Evolutionary conservation across 2,797 vertebrate genomes (phyloP), one percentile per base, ranked within the genome.

Genomic region (Anguilla megastoma): DNA sequence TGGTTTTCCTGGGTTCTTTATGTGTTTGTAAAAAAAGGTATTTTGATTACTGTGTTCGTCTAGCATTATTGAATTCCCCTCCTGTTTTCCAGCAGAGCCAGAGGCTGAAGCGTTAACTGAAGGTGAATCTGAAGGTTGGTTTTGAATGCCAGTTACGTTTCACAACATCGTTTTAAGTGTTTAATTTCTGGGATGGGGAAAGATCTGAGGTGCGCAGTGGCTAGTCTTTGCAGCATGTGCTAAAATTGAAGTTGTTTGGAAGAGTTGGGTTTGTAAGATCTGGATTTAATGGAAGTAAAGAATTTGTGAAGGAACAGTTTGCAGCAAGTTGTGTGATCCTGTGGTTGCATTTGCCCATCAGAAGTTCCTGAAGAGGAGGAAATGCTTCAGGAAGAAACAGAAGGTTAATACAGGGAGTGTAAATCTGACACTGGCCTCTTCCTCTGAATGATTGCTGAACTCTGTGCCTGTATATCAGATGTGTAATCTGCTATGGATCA

Each of bases 331-430:
- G 79, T 24, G 18, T 82, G 79, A 50, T 33, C 41, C 18, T 82
- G 4, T 24, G 33, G 45, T 76, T 48, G 27, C 82, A 87, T 36
- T 21, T 66, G 58, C 82, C 36, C 80, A 87, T 86, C 89, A n/a
- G 89, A 90, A 74, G 85, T 4, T 45, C 21, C 58, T 56, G 80
- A 18, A 69, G 88, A 90, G 50, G 48, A 89, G 48, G 36, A 89
- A 58, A n/a, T 84, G 27, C 24, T 54, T 45, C 76, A 88, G 60
- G 91, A 92, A 8, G 90, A 88, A 2, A 21, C 36, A 83, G 80
- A 56, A 87, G 91, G 91, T 93, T 71, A 63, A 86, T 83, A 3
- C 60, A 41, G 21, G 58, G 27, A 4, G 0, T 24, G 9, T 18
- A 10, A 7, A 33, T 33, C 8, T 30, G 71, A 33, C 2, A 16